Evolutionary conservation across 2,113 vertebrate species (phyloP).

Genomic region (Malurus elegans): DNA sequence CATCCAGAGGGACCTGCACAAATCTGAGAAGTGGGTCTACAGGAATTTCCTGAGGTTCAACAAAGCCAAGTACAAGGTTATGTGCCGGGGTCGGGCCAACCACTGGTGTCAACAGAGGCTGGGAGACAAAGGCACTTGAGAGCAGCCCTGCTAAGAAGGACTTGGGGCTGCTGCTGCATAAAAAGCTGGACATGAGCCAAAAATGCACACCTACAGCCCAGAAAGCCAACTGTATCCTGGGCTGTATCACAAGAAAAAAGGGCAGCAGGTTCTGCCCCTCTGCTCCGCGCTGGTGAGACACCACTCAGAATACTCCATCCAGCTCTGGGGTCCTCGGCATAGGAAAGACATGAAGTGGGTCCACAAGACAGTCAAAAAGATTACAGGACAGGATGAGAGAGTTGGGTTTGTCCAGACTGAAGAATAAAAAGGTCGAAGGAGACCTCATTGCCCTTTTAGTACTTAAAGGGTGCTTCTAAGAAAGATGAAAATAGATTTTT

Average conservation of each 20-base stretch:
- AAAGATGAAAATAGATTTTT: background rate
- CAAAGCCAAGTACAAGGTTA: background rate
- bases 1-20: background rate
- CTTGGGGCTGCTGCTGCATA: background rate
- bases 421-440: background rate
- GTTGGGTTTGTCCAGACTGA: background rate
- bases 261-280: background rate
- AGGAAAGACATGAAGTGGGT: background rate
- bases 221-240: background rate
- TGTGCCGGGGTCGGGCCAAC: background rate
- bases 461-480: background rate
- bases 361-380: background rate
- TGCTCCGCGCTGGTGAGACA: fast-evolving
- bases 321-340: background rate
- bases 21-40: background rate
- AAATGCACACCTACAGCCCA: background rate
- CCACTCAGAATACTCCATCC: background rate
- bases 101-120: background rate
- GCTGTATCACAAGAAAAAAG: background rate
- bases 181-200: background rate
- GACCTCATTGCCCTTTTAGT: background rate
- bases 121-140: background rate
- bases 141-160: background rate
- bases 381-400: background rate
- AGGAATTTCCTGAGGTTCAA: background rate